These are phyloP conservation scores for Drosophila maculinotata DNA, from an alignment of 2,888 invertebrate species.

Conservation along the genomic window DNA sequence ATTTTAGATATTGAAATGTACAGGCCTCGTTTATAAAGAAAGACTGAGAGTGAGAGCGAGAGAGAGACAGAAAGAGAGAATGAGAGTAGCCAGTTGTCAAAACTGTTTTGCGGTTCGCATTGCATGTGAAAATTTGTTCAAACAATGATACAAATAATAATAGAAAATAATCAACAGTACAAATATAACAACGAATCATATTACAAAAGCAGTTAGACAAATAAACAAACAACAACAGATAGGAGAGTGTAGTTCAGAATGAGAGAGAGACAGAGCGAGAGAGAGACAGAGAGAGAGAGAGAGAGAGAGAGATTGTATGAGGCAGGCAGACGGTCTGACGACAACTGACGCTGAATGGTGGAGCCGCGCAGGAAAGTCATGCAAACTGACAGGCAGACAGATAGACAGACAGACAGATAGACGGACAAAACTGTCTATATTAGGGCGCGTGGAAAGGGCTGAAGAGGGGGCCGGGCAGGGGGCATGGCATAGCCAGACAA, in stretches of 20 bases:
- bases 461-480: conserved; percentile 7
- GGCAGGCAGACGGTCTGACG: conserved; percentile 70
- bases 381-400: conserved; percentile 59
- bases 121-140: conserved; percentile 77
- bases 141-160: conserved; percentile 70
- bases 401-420: conserved; percentile 35
- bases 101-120: conserved; percentile 26
- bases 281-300: neutral
- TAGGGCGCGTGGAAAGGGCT: conserved; percentile 26
- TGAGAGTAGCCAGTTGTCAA: neutral
- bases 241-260: conserved; percentile 17
- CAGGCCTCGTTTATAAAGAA: conserved; percentile 6
- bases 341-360: conserved; percentile 63
- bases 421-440: conserved; percentile 12
- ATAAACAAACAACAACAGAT: conserved; percentile 56
- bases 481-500: conserved; percentile 55
- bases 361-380: conserved; percentile 60
- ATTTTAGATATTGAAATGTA: conserved; percentile 44
- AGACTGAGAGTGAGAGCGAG: neutral
- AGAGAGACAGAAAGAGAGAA: neutral
- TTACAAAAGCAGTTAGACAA: conserved; percentile 78
- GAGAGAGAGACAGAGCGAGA: conserved; percentile 1
- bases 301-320: conserved; percentile 7
- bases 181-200: conserved; percentile 70
- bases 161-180: conserved; percentile 74